phyloP scores from a whole-genome alignment of 1,140 invertebrate genomes.

The Copidosoma floridanum region DNA sequence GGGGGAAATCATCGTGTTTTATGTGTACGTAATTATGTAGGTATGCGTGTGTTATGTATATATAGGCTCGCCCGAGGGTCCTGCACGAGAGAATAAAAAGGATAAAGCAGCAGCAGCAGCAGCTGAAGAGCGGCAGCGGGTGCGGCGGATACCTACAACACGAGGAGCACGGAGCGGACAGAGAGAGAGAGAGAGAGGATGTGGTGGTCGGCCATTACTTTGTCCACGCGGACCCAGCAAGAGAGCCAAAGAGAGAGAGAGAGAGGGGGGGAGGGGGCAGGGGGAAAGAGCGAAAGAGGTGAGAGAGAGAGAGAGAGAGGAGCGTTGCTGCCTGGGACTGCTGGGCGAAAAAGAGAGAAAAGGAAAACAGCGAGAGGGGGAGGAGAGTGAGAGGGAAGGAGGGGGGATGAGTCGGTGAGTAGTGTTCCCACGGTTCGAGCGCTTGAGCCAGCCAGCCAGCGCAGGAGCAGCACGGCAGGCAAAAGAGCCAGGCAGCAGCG shows the following conservation, averaged over 20 bases:
- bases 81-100: slow-evolving; percentile 18
- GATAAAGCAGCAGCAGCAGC: slow-evolving; percentile 16
- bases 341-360: slow-evolving; percentile 28
- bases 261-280: neutral
- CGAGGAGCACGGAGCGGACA: neutral
- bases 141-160: slow-evolving; percentile 4
- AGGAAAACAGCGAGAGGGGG: slow-evolving; percentile 23
- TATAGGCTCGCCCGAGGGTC: neutral
- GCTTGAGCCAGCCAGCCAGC: neutral
- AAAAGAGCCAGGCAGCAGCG: too few relatives aligned
- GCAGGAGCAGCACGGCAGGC: slow-evolving; percentile 42
- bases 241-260: slow-evolving; percentile 9
- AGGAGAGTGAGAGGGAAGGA: slow-evolving; percentile 36
- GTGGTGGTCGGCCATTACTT: slow-evolving; percentile 52
- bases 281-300: slow-evolving; percentile 10
- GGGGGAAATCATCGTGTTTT: neutral
- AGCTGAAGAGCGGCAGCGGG: slow-evolving; percentile 12
- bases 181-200: slow-evolving; percentile 38
- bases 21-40: neutral
- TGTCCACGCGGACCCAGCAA: slow-evolving; percentile 37
- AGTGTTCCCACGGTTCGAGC: slow-evolving; percentile 58
- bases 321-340: slow-evolving; percentile 33
- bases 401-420: slow-evolving; percentile 54
- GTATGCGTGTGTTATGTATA: neutral
- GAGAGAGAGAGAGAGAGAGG: slow-evolving; percentile 35